These are phyloP conservation scores for Sisor rabdophorus DNA, from an alignment of 2,113 vertebrate species.

Conservation along the genomic window DNA sequence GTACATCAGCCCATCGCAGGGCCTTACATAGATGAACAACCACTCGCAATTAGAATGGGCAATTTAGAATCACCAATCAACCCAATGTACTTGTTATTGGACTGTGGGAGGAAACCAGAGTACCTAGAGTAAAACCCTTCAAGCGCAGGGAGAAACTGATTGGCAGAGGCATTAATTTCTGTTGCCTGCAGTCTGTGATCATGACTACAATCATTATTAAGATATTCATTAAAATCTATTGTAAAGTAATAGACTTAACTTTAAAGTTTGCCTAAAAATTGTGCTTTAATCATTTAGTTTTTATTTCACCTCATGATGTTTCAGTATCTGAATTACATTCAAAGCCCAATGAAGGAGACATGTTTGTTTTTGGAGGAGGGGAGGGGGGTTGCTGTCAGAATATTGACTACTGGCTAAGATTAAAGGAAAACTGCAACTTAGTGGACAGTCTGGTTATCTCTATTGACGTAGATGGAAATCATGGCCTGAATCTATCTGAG, in stretches of 20 bases:
- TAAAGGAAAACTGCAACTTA: conserved; percentile 82
- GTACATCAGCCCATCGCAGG: too few species aligned
- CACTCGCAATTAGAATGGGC: too few species aligned
- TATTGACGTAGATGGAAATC: conserved; percentile 92
- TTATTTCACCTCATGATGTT: conserved; percentile 70
- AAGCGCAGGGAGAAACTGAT: too few species aligned
- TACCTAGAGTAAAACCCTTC: too few species aligned
- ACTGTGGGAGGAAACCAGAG: too few species aligned
- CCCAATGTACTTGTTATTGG: too few species aligned
- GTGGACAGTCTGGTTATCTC: conserved; percentile 89
- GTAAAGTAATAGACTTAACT: conserved; percentile 18
- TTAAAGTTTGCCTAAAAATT: conserved; percentile 14
- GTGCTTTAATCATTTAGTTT: conserved; percentile 61
- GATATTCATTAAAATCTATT: neutral
- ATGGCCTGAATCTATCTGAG: conserved; percentile 90
- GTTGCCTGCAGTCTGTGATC: conserved; percentile 9
- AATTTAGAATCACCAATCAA: too few species aligned
- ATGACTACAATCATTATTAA: conserved; percentile 25
- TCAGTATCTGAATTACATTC: conserved; percentile 72
- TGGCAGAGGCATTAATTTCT: conserved; percentile 8
- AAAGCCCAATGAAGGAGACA: conserved; percentile 77
- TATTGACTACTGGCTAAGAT: conserved; percentile 86
- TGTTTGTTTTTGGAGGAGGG: conserved; percentile 60
- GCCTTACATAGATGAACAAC: too few species aligned
- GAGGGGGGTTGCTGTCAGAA: conserved; percentile 71